A percentile compares a stretch with the other conserved stretches of the same genome.
phyloP scores from a whole-genome alignment of 1,140 invertebrate species.

The Hesperophylax magnus region DNA sequence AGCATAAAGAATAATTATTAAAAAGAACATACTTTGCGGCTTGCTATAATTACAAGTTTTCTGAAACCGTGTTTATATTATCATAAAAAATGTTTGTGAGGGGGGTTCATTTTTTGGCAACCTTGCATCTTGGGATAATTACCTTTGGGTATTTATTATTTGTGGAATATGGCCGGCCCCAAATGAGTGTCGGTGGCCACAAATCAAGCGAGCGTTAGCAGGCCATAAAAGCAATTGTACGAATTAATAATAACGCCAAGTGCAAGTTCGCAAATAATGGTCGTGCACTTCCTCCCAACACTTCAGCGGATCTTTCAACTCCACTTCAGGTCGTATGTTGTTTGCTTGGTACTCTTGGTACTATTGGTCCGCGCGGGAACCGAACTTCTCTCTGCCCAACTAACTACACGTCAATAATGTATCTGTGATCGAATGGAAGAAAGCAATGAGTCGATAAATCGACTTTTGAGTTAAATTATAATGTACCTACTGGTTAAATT shows the following conservation, averaged over 20 bases:
- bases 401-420: no score
- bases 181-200: constrained; percentile 24
- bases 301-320: no score
- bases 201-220: constrained; percentile 36
- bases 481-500: no score
- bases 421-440: no score
- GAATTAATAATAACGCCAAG: constrained; percentile 22
- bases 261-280: constrained; percentile 7
- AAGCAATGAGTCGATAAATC: no score
- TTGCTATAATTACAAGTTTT: no score
- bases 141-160: constrained; percentile 13
- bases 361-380: neutral
- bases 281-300: constrained; percentile 15
- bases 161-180: constrained; percentile 8
- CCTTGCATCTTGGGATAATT: neutral
- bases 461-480: no score
- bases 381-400: neutral
- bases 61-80: no score
- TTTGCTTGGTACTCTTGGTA: neutral
- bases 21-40: no score
- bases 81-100: neutral
- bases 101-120: neutral
- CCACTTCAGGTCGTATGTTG: neutral
- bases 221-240: constrained; percentile 31
- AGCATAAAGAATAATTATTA: no score